Evolutionary conservation across 2,888 invertebrate genomes (phyloP).

Genomic region (Alviniconcha strummeri): DNA sequence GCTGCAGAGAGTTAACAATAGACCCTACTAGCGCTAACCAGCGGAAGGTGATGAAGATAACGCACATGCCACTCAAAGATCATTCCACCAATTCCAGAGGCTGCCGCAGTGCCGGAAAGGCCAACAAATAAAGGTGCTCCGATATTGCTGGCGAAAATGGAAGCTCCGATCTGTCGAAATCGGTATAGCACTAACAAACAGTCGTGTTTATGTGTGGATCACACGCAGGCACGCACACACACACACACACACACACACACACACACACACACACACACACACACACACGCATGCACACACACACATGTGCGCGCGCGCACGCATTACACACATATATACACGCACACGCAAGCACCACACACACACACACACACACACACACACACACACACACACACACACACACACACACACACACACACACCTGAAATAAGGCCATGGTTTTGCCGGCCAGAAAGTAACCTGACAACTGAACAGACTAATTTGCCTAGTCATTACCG

Average conservation of each 20-base stretch:
- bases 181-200: background rate
- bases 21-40: too few species aligned
- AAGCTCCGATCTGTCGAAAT: constrained; percentile 45
- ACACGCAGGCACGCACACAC: background rate
- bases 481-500: constrained; percentile 28
- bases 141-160: constrained; percentile 50
- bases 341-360: background rate
- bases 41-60: constrained; percentile 9
- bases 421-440: constrained; percentile 13
- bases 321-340: background rate
- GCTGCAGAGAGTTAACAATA: too few species aligned
- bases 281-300: too few species aligned
- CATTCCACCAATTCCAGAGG: constrained; percentile 52
- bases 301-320: too few species aligned
- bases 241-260: too few species aligned
- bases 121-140: constrained; percentile 57
- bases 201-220: background rate
- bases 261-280: too few species aligned
- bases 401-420: constrained; percentile 11
- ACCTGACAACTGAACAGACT: constrained; percentile 22
- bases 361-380: constrained; percentile 15
- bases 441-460: background rate
- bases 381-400: constrained; percentile 15
- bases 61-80: constrained; percentile 64
- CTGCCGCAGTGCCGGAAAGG: constrained; percentile 58